phyloP scores from a whole-genome alignment of 2,888 invertebrate species.

The Epinotia demarniana region DNA sequence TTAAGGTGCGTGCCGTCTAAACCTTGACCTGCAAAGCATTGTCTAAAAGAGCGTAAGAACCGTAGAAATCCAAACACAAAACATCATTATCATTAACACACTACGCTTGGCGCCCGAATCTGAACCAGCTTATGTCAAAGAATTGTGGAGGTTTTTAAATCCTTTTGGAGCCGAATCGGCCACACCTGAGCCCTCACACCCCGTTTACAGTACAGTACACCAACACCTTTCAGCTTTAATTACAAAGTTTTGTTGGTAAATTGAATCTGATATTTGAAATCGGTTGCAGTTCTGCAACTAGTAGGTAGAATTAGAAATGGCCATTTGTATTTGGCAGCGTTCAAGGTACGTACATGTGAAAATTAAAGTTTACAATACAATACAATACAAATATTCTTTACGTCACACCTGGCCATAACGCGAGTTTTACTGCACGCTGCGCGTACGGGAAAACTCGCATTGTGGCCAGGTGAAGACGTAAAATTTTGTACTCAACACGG shows the following conservation, averaged over 20 bases:
- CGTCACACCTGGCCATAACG: too few species aligned
- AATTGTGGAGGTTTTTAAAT: neutral
- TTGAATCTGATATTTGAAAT: slow-evolving; percentile 4
- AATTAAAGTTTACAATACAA: too few species aligned
- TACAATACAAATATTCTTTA: too few species aligned
- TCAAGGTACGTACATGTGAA: too few species aligned
- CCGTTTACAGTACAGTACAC: neutral
- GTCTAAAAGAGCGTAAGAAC: slow-evolving; percentile 13
- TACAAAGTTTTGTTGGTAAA: slow-evolving; percentile 4
- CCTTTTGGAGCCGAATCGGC: slow-evolving; percentile 1
- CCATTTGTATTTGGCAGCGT: neutral
- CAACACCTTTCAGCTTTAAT: slow-evolving; percentile 5
- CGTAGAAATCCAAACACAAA: neutral
- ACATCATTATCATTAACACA: neutral
- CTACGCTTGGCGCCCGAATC: neutral
- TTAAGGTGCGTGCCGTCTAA: slow-evolving; percentile 9
- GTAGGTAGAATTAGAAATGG: neutral
- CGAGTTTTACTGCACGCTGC: too few species aligned
- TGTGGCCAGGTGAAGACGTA: too few species aligned
- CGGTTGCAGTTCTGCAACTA: neutral
- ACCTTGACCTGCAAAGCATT: neutral
- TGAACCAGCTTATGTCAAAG: neutral
- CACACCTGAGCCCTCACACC: neutral
- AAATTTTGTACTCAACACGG: too few species aligned
- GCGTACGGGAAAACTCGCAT: too few species aligned